Evolutionary conservation across 37 sponge, comb jelly and placozoan species (phyloP), one percentile per base, ranked within the genome.

Genomic region (Amphimedon queenslandica): DNA sequence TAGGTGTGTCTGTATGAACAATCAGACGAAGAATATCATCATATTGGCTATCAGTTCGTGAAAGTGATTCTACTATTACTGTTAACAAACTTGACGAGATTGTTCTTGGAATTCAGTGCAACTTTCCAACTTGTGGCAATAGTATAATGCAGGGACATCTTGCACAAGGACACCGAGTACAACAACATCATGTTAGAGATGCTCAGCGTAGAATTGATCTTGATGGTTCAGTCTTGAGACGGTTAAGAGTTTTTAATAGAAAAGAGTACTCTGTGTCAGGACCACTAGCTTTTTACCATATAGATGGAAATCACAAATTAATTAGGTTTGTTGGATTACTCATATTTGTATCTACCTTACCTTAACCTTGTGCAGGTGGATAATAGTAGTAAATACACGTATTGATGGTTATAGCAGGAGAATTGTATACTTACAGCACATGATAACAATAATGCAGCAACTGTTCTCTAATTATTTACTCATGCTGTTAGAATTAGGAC

Each of bases 251-350:
- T 42, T 21, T 88, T 16, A 37, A 47, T 18, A 53, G 69, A 70
- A 40, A 51, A 40, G 16, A 40, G 11, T 83, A 83, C 40, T 47
- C 39, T 21, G 84, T 83, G 16, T 37, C 42, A 25, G 77, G 53
- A 8, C 84, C 84, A 6, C 41, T 36, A 21, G 35, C 69, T 6
- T 51, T 83, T 23, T 83, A 75, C 70, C 84, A 83, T 21, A 76
- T 83, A 36, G 84, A 83, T 68, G 84, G 76, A 29, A 77, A 83
- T 40, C 84, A 83, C 75, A 83, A 83, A 28, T 66, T 83, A 41
- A 83, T 76, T 37, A 66, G 80, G 80, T 79, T 39, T 31, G 36
- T 31, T 24, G 8, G 24, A 29, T 40, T 10, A 1, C 58, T 29
- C 8, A 18, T 47, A 47, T 18, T 47, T 13, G 13, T 47, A 47